Evolutionary conservation across 2,888 invertebrate genomes (phyloP), one percentile per base, ranked within the genome.

Genomic region (Melinaea menophilus): DNA sequence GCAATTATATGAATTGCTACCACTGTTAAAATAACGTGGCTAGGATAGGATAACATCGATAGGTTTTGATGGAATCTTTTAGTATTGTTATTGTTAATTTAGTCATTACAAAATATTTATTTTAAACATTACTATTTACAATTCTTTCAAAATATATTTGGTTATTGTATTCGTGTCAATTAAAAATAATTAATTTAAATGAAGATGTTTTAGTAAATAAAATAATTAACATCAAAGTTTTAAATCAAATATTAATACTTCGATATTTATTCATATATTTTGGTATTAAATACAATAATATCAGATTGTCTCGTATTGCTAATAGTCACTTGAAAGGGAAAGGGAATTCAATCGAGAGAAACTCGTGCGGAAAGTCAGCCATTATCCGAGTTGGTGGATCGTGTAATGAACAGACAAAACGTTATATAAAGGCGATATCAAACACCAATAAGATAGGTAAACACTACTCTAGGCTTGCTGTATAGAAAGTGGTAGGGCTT

Each of bases 1-100:
- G 56, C 64, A 67, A 70, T 70, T 67, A 70, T 60, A 60, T 56
- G 59, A 65, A 70, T 65, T 62, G 64, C 61, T 56, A 51, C 62
- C 55, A 56, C 59, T 48, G 56, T 64, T 62, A 59, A 46, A 64
- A 61, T 70, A 62, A 68, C 60, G 59, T 60, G 3, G 11, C 9
- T 22, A 22, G 22, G 22, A 22, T 46, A 46, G 12, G 12, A 46
- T 46, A 46, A 46, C n/a, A 11, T 46, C 0, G 46, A 12, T 12
- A 46, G 46, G 22, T 22, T 22, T 22, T 66, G 63, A 55, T 63
- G 59, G n/a, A 58, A 60, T 45, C 55, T 48, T 51, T 47, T 46
- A 35, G 35, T 12, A 35, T 5, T 34, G n/a, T 11, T 22, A 9
- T 58, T 48, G 31, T 41, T 5, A 31, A 12, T 41, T 37, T 51